Evolutionary conservation across 2,888 invertebrate genomes (phyloP).

Genomic region (Dusona sp.): DNA sequence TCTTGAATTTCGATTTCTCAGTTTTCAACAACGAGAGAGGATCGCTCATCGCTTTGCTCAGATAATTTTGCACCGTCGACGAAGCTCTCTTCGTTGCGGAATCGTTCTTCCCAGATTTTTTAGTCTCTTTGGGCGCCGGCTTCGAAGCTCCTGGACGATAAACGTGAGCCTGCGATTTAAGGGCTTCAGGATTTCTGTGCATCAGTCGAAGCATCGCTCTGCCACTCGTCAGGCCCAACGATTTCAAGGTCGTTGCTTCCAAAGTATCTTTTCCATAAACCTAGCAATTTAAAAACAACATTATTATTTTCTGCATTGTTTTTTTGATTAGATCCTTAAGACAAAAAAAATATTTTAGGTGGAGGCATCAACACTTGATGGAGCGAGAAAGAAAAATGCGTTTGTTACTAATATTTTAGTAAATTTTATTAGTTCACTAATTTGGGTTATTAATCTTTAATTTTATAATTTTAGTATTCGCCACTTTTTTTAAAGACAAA

Average conservation of each 20-base stretch:
- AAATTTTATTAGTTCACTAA: too few species aligned
- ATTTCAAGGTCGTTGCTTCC: constrained; percentile 89
- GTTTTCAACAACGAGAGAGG: constrained; percentile 65
- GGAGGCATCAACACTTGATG: neutral
- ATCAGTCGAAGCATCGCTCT: constrained; percentile 90
- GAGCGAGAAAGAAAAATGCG: too few species aligned
- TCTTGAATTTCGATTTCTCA: constrained; percentile 67
- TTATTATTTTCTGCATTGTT: neutral
- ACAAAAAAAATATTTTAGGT: too few species aligned
- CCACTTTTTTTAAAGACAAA: too few species aligned
- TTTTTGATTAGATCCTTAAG: too few species aligned
- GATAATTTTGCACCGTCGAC: constrained; percentile 62
- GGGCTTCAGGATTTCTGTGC: constrained; percentile 88
- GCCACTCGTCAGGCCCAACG: constrained; percentile 91
- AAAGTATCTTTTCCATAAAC: constrained; percentile 89
- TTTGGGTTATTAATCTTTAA: too few species aligned
- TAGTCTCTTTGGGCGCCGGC: constrained; percentile 61
- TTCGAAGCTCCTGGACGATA: constrained; percentile 85
- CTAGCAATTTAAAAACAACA: constrained; percentile 64
- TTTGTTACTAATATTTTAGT: too few species aligned
- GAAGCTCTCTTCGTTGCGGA: constrained; percentile 50
- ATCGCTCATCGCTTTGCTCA: constrained; percentile 63
- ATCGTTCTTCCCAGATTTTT: constrained; percentile 56
- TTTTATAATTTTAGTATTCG: too few species aligned
- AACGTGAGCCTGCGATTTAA: constrained; percentile 90